Evolutionary conservation across 2,113 vertebrate species (phyloP), one percentile per base, ranked within the genome.

Genomic region (Apistogramma diplotaenia): DNA sequence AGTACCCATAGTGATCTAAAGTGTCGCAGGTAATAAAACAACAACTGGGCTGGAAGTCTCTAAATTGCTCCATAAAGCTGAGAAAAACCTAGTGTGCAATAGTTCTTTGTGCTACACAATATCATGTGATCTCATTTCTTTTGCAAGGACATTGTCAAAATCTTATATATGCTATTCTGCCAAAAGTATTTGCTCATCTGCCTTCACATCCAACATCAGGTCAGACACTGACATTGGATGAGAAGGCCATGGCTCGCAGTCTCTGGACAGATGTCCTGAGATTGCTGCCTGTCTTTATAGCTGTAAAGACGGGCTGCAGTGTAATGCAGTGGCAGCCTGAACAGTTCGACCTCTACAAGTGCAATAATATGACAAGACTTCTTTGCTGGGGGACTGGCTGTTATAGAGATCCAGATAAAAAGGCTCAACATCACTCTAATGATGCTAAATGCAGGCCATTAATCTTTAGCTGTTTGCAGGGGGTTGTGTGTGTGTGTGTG

Each of bases 391-490:
- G 61, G 76, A 21, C 37, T 40, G 54, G 55, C 76, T 54, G 51
- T 31, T 3, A 58, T 72, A 78, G 78, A 82, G 46, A 75, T 78
- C 19, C 56, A 15, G 71, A 62, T 86, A 35, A 82, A 73, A 72
- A 56, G 76, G 76, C 71, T 87, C 55, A 75, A 57, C 81, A 60
- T 81, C 78, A 53, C 35, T 83, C 19, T 77, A 76, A 84, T 84
- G 81, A 86, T 10, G 35, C 53, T 76, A 78, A 87, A 84, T 40
- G 19, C 56, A 33, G 35, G 33, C 25, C 71, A 65, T 87, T 82
- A 78, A 85, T 89, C 80, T 79, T 85, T 46, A 49, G 4, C 27
- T 79, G 75, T 78, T 75, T 59, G 72, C 59, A 56, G 70, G 23
- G 40, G 15, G 46, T 29, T 6, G 19, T 59, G 56, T 49, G 16